phyloP scores from a whole-genome alignment of 1,140 invertebrate genomes.

The Aphelenchoides fujianensis region DNA sequence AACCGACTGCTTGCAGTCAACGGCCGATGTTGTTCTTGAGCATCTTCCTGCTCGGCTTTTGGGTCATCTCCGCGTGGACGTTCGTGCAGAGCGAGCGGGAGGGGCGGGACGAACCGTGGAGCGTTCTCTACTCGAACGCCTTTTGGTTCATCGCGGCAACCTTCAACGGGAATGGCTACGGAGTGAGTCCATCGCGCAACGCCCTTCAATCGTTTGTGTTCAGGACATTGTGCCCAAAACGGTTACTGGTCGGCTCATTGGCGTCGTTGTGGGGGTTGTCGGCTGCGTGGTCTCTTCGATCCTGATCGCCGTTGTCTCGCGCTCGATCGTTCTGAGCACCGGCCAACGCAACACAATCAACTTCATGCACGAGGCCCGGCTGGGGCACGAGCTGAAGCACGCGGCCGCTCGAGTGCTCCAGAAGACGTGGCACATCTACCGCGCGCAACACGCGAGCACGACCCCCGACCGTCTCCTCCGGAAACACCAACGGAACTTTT shows the following conservation, averaged over 20 bases:
- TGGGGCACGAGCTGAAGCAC: constrained; percentile 54
- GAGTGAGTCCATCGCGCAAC: background rate
- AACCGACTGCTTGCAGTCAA: too few species aligned
- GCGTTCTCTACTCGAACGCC: constrained; percentile 60
- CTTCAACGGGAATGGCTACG: too few species aligned
- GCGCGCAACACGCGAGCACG: constrained; percentile 43
- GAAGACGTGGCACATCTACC: constrained; percentile 62
- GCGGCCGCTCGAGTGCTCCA: constrained; percentile 59
- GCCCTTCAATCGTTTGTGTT: constrained; percentile 31
- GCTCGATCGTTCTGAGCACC: constrained; percentile 49
- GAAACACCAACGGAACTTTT: constrained; percentile 55
- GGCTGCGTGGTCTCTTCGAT: constrained; percentile 71
- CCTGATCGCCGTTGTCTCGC: constrained; percentile 60
- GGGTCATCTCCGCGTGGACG: constrained; percentile 57
- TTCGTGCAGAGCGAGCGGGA: constrained; percentile 51
- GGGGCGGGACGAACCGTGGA: constrained; percentile 32
- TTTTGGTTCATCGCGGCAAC: constrained; percentile 60
- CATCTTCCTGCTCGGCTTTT: constrained; percentile 55
- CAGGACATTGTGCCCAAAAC: constrained; percentile 97
- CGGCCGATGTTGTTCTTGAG: constrained; percentile 55
- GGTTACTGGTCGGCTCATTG: constrained; percentile 94
- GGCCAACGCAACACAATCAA: constrained; percentile 59
- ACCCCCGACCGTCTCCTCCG: constrained; percentile 45
- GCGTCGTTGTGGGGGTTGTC: constrained; percentile 97
- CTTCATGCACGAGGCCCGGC: constrained; percentile 61